Base-by-base conservation (phyloP, 1,140 invertebrate species). In the Phortica variegata region DNA sequence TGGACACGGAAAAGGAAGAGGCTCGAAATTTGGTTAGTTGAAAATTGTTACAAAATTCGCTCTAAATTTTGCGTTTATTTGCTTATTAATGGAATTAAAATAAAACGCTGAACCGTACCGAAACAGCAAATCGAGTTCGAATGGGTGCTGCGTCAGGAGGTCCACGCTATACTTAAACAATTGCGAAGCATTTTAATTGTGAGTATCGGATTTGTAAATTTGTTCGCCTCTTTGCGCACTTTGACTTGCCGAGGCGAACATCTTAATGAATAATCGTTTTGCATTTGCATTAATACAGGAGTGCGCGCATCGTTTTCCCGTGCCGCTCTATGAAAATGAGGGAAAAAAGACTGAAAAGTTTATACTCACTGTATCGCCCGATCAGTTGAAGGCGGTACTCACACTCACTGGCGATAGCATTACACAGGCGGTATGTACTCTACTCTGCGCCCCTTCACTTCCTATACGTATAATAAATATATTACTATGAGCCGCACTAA, bases 371-470 rank as follows among this genome's bases (percentile, higher is more conserved):
- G 88, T 88, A 40, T 83, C 89, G 23, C 86, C 88, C 47, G 91
- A 95, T 75, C 88, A 92, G 73, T 79, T 95, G n/a, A 95, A 94
- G 81, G 93, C 91, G 77, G 84, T 92, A 47, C 86, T 93, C 13
- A 93, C 90, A 16, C 78, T 96, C 23, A 89, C 88, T 34, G 93
- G 92, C 36, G 92, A 95, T 74, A 90, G 90, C 70, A 95, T 96
- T 56, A 90, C 89, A 52, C 87, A 91, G 81, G 91, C 92, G 47
- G 91, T 93, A 83, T 83, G 57, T 58, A 32, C 15, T 31, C 3
- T 20, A 23, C 9, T 16, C 19, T 2, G 8, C 2, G 12, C 31
- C 16, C 7, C 8, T 17, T n/a, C 36, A 32, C 20, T 2, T 18
- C 10, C 3, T 8, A 12, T 9, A 21, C 29, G 5, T 32, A n/a